Evolutionary conservation across 1,140 invertebrate genomes (phyloP), one percentile per base, ranked within the genome.

Genomic region (Eumeta japonica): DNA sequence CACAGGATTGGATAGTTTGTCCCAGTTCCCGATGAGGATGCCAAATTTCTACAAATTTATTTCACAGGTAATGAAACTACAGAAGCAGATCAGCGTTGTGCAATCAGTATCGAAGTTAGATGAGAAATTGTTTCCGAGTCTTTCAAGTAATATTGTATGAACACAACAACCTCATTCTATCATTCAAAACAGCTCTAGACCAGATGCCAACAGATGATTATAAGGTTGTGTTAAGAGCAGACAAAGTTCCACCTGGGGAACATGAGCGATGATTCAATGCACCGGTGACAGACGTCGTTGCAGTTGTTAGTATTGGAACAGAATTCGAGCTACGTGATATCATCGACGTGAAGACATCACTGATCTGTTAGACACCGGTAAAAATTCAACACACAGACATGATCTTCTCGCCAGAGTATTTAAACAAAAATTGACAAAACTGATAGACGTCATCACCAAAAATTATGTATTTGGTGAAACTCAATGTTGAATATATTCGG

Each of bases 191-290:
- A 35, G 41, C 50, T 40, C 39, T 52, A 34, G 47, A 55, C 35
- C 50, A 41, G 29, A 64, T 75, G 58, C 58, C 57, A 53, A 39
- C n/a, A n/a, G n/a, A n/a, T n/a, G n/a, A n/a, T n/a, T n/a, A n/a
- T n/a, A n/a, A n/a, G n/a, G n/a, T n/a, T n/a, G n/a, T n/a, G n/a
- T n/a, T n/a, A n/a, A n/a, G n/a, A n/a, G n/a, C n/a, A n/a, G n/a
- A n/a, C n/a, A 45, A 57, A 48, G 48, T 36, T 43, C 46, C 46
- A 43, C 20, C 41, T 29, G 52, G 52, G 38, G 42, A 50, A 65
- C 75, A 79, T 46, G 52, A 43, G 48, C 35, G 64, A 40, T 45
- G 46, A 40, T 76, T 62, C 40, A 79, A 79, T 62, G 58, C 62
- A 43, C 66, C 71, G 37, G 65, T 48, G 24, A 48, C 64, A 36